Base-by-base conservation (phyloP, 1,140 invertebrate genomes). In the Bathynomus jamesi region DNA sequence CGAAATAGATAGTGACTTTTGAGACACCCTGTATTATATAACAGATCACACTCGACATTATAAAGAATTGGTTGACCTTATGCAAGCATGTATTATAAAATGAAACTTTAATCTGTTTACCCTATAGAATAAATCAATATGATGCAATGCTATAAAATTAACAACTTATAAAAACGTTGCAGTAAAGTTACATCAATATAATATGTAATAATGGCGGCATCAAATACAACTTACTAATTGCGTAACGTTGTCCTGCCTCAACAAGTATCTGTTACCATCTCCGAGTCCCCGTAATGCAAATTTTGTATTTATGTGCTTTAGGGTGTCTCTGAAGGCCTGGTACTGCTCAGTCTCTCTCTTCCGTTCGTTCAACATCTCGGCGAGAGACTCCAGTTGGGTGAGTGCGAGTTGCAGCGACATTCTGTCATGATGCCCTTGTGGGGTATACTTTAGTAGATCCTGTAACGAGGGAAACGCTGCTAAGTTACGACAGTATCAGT, bases 361-460 rank as follows among this genome's bases (percentile, higher is more conserved):
- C 68, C 94, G 86, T 81, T 98, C 95, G 82, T 98, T 98, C 40
- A 98, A 84, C 83, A 93, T 91, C 83, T 97, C 94, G n/a, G 96
- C 93, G 31, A 98, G 84, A 67, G 92, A 92, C 83, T 98, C 96
- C 32, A 98, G 84, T 82, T 96, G 91, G 11, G 94, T 98, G 61
- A 98, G 84, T 13, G 96, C 96, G 78, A 96, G 83, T 83, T 98
- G 95, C 60, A 98, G 83, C 0, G 92, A 91, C 87, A 96, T 93
- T 63, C 95, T 86, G 82, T 98, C 96, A 76, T 91, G 90, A 81
- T 98, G 95, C 60, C 93, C 93, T 78, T 91, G 90, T 0, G 94
- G 93, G 29, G 94, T 97, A 81, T 96, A 90, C 82, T 97, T 97
- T 75, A 98, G 83, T 78, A 98, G 86, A 85, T 98, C 95, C 93